Conservation (phyloP, 1,140 invertebrate genomes). For the Kradibia gibbosae region DNA sequence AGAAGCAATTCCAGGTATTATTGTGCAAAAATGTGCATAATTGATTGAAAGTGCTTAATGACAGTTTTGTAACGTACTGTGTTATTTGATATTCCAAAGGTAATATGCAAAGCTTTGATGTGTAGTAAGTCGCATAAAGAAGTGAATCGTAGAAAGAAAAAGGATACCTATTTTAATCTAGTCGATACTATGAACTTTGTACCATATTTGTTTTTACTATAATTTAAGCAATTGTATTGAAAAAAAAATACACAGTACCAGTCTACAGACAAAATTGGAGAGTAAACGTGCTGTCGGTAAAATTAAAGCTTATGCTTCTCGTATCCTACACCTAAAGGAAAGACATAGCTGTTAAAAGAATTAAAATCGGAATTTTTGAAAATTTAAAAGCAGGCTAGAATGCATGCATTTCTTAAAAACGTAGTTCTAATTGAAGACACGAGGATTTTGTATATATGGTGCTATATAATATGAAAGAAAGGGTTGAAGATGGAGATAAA, state of each 20-base stretch:
- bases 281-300: not conserved
- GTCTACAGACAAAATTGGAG: not conserved
- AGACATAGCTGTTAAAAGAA: not conserved
- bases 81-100: slow-evolving; percentile 13
- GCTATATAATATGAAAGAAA: not conserved
- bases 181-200: not conserved
- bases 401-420: not conserved
- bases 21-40: not conserved
- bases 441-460: not conserved
- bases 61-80: not conserved
- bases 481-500: too few species aligned
- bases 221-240: not conserved
- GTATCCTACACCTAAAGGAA: not conserved
- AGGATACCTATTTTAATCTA: not conserved
- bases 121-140: not conserved
- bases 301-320: not conserved
- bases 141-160: not conserved
- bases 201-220: not conserved
- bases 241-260: not conserved
- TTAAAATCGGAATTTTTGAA: not conserved
- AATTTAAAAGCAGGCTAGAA: not conserved
- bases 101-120: not conserved
- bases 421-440: slow-evolving; percentile 1
- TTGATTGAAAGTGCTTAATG: slow-evolving; percentile 22
- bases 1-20: not conserved